Evolutionary conservation across 2,888 invertebrate species (phyloP), one percentile per base, ranked within the genome.

Genomic region (Tuta absoluta): DNA sequence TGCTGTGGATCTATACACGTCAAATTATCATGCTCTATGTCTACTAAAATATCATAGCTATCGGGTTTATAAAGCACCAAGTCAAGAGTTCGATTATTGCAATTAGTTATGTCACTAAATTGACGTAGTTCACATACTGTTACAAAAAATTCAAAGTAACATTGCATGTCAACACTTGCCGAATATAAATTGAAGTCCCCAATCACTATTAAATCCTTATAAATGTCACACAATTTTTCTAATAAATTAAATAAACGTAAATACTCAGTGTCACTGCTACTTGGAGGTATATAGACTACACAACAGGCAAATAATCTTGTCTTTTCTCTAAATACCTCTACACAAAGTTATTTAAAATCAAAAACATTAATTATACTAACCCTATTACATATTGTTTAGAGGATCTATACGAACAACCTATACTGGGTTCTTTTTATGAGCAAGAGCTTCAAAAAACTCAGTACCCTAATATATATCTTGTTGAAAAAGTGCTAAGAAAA

Each of bases 171-270:
- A n/a, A 48, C 14, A 1, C 17, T n/a, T n/a, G 48, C n/a, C n/a
- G 48, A 48, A 48, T 48, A 48, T 7, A 48, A 48, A 17, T 48
- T 48, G n/a, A 48, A 48, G 7, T 48, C 48, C 3, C 48, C 48
- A n/a, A 48, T 17, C 7, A 48, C 1, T n/a, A 48, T 1, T 5
- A 48, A 12, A 17, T 48, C 17, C 2, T 17, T 2, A n/a, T 48
- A 17, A 7, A 4, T 17, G 5, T 14, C 5, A 48, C 48, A 48
- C 2, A 14, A n/a, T 5, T 48, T 2, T 7, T 48, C 48, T 5
- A 48, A 5, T 3, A 48, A n/a, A 17, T 48, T 1, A 17, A 48
- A 48, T 3, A 48, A 17, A 48, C 17, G 7, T 17, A 48, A 17
- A 17, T 48, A 48, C 1, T 48, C 48, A 17, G 2, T 48, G 3